phyloP scores from a whole-genome alignment of 1,140 invertebrate species.

The Diuraphis noxia region DNA sequence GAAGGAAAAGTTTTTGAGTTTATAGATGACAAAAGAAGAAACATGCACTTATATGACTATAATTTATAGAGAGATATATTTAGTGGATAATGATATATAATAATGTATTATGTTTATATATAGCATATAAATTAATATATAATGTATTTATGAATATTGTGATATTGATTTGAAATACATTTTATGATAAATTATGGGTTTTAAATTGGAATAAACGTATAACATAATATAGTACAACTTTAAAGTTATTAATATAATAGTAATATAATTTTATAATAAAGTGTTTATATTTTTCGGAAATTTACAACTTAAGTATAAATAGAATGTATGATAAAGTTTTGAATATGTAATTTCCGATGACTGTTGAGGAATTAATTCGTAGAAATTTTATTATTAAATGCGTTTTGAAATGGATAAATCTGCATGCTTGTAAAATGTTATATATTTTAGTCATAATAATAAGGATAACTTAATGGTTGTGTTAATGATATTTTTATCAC shows the following conservation, averaged over 20 bases:
- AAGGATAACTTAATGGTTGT: background rate
- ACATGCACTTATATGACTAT: no score
- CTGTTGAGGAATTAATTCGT: background rate
- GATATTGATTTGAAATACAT: background rate
- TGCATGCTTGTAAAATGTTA: background rate
- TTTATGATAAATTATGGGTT: background rate
- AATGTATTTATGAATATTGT: no score
- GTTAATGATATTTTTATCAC: background rate
- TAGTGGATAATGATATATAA: no score
- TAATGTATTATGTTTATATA: no score
- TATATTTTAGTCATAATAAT: background rate
- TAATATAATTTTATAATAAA: background rate
- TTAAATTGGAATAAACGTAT: background rate
- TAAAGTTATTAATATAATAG: background rate
- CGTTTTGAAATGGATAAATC: background rate
- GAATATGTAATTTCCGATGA: background rate
- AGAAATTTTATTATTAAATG: background rate
- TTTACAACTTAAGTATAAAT: background rate
- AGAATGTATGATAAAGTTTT: background rate
- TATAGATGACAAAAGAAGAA: no score
- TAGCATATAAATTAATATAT: no score
- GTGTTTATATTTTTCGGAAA: background rate
- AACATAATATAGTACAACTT: no score
- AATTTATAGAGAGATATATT: no score
- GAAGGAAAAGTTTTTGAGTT: no score